Conservation (phyloP, 2,113 vertebrate genomes). For the Bothrops jararaca region DNA sequence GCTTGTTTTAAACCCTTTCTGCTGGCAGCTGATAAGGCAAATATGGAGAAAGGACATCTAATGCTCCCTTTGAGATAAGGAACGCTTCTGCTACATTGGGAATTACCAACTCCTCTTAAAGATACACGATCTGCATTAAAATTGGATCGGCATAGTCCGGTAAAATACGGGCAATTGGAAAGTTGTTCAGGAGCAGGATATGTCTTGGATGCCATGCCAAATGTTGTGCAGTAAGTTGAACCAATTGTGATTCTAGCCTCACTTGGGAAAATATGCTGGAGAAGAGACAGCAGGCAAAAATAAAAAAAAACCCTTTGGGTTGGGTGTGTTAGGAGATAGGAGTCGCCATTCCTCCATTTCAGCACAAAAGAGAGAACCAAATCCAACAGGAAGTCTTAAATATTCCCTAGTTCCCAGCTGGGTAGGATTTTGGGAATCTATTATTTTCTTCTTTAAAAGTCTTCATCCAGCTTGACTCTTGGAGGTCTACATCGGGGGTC, state of each 20-base stretch:
- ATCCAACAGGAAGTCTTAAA: neutral
- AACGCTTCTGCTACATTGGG: neutral
- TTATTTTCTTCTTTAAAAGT: neutral
- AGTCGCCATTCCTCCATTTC: neutral
- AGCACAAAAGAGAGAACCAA: neutral
- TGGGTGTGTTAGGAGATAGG: neutral
- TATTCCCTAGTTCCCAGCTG: neutral
- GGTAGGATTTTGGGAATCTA: neutral
- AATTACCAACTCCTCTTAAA: neutral
- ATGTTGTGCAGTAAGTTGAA: neutral
- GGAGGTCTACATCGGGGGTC: neutral
- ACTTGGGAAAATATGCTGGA: neutral
- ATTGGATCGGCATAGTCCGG: neutral
- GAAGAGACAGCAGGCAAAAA: neutral
- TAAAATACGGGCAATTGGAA: neutral
- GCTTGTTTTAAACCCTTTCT: neutral
- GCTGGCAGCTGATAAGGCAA: conserved; percentile 9
- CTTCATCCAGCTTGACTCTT: neutral
- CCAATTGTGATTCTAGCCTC: neutral
- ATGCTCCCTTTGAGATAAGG: conserved; percentile 15
- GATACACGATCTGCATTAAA: neutral
- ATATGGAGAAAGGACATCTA: neutral
- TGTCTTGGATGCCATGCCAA: neutral
- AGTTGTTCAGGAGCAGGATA: neutral
- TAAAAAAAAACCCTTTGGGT: neutral